Percentiles rank a stretch among this genome's conserved stretches.
Evolutionary conservation across 1,140 invertebrate genomes (phyloP).

Genomic region (Hormaphis cornu): DNA sequence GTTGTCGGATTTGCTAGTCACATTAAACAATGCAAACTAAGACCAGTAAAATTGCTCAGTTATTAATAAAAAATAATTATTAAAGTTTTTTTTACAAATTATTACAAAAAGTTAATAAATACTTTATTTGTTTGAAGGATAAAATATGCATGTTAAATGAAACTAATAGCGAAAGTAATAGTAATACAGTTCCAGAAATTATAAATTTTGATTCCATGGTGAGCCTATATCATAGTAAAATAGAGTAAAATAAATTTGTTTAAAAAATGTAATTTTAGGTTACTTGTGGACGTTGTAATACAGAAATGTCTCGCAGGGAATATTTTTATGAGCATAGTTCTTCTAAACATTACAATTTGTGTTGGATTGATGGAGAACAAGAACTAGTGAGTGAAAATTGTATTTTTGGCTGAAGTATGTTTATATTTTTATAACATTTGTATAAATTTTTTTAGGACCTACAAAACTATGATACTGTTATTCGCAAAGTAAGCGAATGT

Average conservation of each 20-base stretch:
- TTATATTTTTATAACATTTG: neutral
- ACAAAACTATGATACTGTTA: neutral
- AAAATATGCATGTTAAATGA: neutral
- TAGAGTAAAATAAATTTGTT: neutral
- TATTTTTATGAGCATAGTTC: slow-evolving; percentile 20
- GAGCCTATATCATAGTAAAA: neutral
- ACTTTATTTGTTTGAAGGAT: neutral
- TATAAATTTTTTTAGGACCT: neutral
- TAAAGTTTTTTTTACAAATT: neutral
- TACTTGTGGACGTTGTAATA: slow-evolving; percentile 31
- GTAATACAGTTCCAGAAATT: neutral
- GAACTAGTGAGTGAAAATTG: slow-evolving; percentile 12
- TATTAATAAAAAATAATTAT: neutral
- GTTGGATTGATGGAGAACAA: slow-evolving; percentile 32
- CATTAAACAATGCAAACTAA: slow-evolving; percentile 47
- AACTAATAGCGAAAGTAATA: neutral
- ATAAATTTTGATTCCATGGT: neutral
- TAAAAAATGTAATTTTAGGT: slow-evolving; percentile 8
- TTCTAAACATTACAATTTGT: slow-evolving; percentile 27
- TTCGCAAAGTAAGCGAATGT: neutral
- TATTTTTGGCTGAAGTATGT: neutral
- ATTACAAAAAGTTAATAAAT: neutral
- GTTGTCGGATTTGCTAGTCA: slow-evolving; percentile 54
- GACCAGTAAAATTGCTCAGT: neutral
- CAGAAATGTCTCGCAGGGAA: slow-evolving; percentile 31